phyloP scores from a whole-genome alignment of 2,113 vertebrate genomes.

The Sterrhoptilus dennistouni region DNA sequence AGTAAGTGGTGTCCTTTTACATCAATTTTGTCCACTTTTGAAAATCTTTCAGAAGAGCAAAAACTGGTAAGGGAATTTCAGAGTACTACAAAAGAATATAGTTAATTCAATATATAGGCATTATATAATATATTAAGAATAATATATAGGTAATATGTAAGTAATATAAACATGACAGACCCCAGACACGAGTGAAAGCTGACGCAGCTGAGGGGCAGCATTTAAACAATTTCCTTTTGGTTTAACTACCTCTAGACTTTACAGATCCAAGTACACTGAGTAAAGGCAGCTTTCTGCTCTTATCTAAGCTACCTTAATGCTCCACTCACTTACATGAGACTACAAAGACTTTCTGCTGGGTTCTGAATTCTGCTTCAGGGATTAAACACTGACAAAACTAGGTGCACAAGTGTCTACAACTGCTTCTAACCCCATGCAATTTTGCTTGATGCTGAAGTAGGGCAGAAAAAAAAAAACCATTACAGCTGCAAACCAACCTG shows the following conservation, averaged over 20 bases:
- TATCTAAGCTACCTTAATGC: neutral
- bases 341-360: neutral
- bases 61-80: neutral
- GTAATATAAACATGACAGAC: neutral
- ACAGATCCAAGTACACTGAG: neutral
- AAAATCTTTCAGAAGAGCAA: neutral
- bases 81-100: neutral
- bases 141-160: neutral
- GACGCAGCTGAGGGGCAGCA: neutral
- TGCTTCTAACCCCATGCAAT: neutral
- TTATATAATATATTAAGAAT: neutral
- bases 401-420: neutral
- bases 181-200: neutral
- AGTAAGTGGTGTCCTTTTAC: neutral
- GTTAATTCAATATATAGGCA: neutral
- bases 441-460: neutral
- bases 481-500: neutral
- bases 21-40: neutral
- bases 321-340: neutral
- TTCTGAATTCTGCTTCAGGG: neutral
- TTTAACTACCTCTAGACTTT: neutral
- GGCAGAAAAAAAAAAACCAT: neutral
- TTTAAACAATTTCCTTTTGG: neutral
- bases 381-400: neutral
- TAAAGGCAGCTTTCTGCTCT: neutral